These are phyloP conservation scores for Petrolisthes manimaculis DNA, from an alignment of 2,888 invertebrate species.

Conservation along the genomic window DNA sequence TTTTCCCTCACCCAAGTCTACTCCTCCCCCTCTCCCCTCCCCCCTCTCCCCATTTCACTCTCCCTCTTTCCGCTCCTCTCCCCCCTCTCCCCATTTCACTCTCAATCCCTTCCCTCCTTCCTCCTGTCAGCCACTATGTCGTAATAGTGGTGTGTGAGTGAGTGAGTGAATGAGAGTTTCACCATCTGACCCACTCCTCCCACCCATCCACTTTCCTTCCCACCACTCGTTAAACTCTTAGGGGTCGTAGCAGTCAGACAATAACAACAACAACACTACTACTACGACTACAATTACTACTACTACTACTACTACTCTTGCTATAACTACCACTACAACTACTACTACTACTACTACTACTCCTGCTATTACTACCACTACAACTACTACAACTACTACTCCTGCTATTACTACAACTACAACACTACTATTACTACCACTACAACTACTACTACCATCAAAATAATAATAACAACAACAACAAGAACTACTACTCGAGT, in stretches of 20 bases:
- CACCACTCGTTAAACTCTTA: background rate
- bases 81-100: background rate
- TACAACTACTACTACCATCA: background rate
- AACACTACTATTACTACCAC: too few relatives aligned
- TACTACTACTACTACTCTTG: background rate
- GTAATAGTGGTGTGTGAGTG: background rate
- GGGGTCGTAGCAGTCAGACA: background rate
- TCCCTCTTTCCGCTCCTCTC: background rate
- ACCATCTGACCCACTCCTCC: background rate
- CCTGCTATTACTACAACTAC: too few relatives aligned
- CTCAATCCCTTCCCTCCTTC: background rate
- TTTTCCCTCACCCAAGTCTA: background rate
- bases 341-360: background rate
- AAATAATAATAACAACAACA: background rate
- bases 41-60: background rate
- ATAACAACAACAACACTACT: background rate
- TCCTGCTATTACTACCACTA: slow-evolving; percentile 1
- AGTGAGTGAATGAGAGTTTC: background rate
- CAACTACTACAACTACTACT: background rate
- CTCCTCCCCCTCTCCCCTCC: background rate
- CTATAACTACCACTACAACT: background rate
- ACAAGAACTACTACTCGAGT: too few relatives aligned
- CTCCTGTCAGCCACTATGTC: background rate
- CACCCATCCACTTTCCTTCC: background rate
- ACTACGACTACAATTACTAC: background rate